A percentile compares a stretch with the other conserved stretches of the same genome.
These are phyloP conservation scores for Fringilla coelebs DNA, from an alignment of 2,797 vertebrate genomes.

Conservation along the genomic window DNA sequence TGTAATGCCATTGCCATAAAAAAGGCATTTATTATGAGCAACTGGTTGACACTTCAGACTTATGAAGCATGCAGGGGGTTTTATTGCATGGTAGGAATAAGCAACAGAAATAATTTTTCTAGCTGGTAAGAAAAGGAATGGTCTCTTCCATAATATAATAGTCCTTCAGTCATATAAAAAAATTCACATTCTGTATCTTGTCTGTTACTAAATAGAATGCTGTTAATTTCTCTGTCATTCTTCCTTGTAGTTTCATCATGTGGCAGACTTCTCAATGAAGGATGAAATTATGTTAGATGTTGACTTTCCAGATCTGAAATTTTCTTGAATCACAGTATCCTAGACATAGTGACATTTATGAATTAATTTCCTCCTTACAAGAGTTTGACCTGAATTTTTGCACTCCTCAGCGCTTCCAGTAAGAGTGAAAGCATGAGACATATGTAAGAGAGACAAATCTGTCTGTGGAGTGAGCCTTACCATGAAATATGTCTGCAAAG, in stretches of 20 bases:
- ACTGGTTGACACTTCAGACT: not conserved
- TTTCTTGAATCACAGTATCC: constrained; percentile 11
- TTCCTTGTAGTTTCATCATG: not conserved
- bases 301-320: not conserved
- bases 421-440: not conserved
- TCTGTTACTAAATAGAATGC: constrained; percentile 10
- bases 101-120: not conserved
- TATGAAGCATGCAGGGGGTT: fast-evolving
- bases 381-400: constrained; percentile 16
- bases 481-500: not conserved
- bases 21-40: not conserved
- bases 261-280: constrained; percentile 1
- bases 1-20: not conserved
- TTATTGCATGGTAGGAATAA: not conserved
- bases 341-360: not conserved
- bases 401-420: not conserved
- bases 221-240: not conserved
- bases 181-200: not conserved
- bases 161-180: not conserved
- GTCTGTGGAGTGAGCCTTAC: not conserved
- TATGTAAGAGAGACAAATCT: not conserved
- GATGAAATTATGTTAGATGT: not conserved
- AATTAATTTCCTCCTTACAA: not conserved
- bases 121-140: not conserved
- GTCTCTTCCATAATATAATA: not conserved